These are phyloP conservation scores for Mythimna ferrago DNA, from an alignment of 2,888 invertebrate genomes.

Conservation along the genomic window DNA sequence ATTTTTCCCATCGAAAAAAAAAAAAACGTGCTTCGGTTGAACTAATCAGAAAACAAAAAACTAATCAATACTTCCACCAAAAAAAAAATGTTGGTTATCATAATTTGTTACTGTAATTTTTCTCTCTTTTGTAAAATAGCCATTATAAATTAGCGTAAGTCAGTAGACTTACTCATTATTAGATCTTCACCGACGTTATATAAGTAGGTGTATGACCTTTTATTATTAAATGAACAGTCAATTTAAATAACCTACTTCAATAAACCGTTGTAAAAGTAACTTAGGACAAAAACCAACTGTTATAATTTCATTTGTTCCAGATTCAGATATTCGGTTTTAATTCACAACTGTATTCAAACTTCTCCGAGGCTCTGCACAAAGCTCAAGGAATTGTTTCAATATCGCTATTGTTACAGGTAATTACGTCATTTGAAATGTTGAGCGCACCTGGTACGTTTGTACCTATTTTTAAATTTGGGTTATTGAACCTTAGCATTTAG, in stretches of 20 bases:
- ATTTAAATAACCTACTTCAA: slow-evolving; percentile 27
- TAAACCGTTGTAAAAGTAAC: slow-evolving; percentile 10
- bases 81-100: too few relatives aligned
- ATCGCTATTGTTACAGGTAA: slow-evolving; percentile 98
- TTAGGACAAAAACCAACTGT: slow-evolving; percentile 40
- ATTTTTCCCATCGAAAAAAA: too few relatives aligned
- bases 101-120: too few relatives aligned
- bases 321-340: slow-evolving; percentile 99
- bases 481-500: not conserved
- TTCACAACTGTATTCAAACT: slow-evolving; percentile 98
- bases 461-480: slow-evolving; percentile 17
- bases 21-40: too few relatives aligned
- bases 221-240: not conserved
- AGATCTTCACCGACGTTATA: too few relatives aligned
- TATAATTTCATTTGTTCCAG: slow-evolving; percentile 91
- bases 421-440: slow-evolving; percentile 19
- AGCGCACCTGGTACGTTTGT: slow-evolving; percentile 15
- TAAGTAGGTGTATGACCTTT: not conserved
- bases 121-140: too few relatives aligned
- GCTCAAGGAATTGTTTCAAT: slow-evolving; percentile 99
- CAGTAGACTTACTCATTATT: too few relatives aligned
- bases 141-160: too few relatives aligned
- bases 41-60: too few relatives aligned
- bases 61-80: too few relatives aligned
- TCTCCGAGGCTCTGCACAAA: slow-evolving; percentile 97